Evolutionary conservation across 2,888 invertebrate genomes (phyloP).

Genomic region (Melieria crassipennis): DNA sequence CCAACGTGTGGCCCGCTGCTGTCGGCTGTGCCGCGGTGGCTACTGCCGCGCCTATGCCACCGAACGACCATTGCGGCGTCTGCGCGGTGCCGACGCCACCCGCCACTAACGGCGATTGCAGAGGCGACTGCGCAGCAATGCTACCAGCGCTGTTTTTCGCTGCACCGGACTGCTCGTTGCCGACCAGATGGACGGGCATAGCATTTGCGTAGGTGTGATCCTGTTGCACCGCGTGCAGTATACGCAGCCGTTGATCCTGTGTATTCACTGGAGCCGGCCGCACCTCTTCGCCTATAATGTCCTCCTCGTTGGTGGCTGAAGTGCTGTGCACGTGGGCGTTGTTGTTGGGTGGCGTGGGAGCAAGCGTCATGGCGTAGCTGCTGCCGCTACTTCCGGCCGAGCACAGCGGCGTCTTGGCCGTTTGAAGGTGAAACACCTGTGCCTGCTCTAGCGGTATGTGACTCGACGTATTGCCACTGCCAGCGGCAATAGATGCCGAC

Average conservation of each 20-base stretch:
- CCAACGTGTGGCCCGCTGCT: conserved; percentile 10
- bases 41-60: conserved; percentile 56
- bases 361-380: conserved; percentile 27
- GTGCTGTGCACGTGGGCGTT: conserved; percentile 14
- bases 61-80: conserved; percentile 57
- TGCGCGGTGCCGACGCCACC: conserved; percentile 5
- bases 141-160: conserved; percentile 20
- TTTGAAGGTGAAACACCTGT: conserved; percentile 43
- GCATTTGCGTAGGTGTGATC: conserved; percentile 64
- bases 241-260: conserved; percentile 59
- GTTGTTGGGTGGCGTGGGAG: conserved; percentile 26
- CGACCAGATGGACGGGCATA: conserved; percentile 49
- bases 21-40: conserved; percentile 18
- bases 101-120: conserved; percentile 21
- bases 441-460: conserved; percentile 35
- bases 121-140: conserved; percentile 14
- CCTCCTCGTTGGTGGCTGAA: conserved; percentile 53
- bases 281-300: conserved; percentile 64
- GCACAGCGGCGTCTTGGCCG: conserved; percentile 25
- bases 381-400: conserved; percentile 16
- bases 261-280: conserved; percentile 62
- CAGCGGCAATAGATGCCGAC: conserved; percentile 34
- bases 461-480: conserved; percentile 33
- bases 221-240: conserved; percentile 61
- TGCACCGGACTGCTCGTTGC: background rate